Evolutionary conservation across 2,797 vertebrate species (phyloP).

Genomic region (Periophthalmus magnuspinnatus): DNA sequence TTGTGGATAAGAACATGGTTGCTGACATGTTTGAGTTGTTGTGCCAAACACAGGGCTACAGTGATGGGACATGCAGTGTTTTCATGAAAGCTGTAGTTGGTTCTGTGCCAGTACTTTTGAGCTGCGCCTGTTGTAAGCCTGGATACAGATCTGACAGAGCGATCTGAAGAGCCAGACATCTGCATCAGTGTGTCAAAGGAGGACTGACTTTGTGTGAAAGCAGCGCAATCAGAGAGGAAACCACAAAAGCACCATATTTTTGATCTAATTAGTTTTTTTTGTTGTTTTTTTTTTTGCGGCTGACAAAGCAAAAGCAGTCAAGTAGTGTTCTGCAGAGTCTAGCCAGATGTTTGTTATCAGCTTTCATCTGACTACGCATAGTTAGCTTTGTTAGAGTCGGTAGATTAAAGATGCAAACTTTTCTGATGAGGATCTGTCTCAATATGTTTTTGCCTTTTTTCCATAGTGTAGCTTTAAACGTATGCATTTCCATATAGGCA

Average conservation of each 20-base stretch:
- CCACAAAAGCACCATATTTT: not conserved
- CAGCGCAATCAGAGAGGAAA: not conserved
- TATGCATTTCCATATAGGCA: no score
- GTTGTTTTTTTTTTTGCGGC: not conserved
- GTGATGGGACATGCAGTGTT: not conserved
- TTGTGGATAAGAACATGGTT: not conserved
- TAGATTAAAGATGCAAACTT: no score
- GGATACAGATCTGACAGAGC: slow-evolving; percentile 52
- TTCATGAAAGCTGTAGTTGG: slow-evolving; percentile 25
- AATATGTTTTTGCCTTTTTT: no score
- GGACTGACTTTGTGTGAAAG: not conserved
- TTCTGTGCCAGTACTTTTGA: slow-evolving; percentile 56
- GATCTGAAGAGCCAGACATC: slow-evolving; percentile 33
- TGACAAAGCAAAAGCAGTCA: no score
- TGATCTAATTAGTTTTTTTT: not conserved
- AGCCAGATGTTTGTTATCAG: not conserved
- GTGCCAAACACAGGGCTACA: not conserved
- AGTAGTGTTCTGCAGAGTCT: not conserved
- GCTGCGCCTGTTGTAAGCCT: slow-evolving; percentile 47
- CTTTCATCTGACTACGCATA: not conserved
- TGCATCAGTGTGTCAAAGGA: not conserved
- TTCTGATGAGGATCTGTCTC: no score
- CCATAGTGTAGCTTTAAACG: no score
- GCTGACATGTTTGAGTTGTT: not conserved
- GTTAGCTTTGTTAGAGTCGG: no score